A percentile compares a stretch with the other conserved stretches of the same genome.
Evolutionary conservation across 2,888 invertebrate genomes (phyloP).

Genomic region (Drosophila neoperkinsi): DNA sequence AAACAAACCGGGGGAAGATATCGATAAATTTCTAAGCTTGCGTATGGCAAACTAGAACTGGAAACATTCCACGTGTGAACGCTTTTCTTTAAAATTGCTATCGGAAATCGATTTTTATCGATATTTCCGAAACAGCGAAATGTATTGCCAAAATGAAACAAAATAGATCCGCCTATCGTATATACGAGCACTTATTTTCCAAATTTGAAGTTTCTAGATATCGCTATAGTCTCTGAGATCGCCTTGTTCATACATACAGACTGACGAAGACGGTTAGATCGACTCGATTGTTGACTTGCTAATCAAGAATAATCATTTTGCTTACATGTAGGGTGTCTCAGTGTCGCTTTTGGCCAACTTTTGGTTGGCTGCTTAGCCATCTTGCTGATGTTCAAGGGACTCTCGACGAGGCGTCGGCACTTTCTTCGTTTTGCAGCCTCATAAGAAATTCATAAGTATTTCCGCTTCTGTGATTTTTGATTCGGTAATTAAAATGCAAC

Average conservation of each 20-base stretch:
- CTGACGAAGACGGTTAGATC: not conserved
- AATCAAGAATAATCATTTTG: not conserved
- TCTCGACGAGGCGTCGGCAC: constrained; percentile 42
- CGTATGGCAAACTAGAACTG: not conserved
- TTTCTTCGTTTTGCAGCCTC: constrained; percentile 68
- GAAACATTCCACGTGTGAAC: not conserved
- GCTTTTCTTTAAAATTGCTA: not conserved
- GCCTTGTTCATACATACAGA: too few species aligned
- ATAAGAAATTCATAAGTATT: constrained; percentile 84
- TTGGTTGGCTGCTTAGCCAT: constrained; percentile 6
- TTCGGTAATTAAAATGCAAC: constrained; percentile 84
- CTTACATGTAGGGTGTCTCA: constrained; percentile 5
- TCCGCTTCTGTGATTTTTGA: constrained; percentile 83
- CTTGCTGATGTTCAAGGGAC: constrained; percentile 43
- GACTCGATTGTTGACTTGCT: not conserved
- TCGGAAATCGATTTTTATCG: not conserved
- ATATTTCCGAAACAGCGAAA: not conserved
- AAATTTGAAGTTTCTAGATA: not conserved
- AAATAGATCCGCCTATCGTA: not conserved
- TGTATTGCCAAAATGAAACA: not conserved
- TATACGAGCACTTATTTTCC: not conserved
- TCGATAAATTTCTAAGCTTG: not conserved
- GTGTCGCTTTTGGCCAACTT: not conserved
- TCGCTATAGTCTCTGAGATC: not conserved
- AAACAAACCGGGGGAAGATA: fast-evolving